Conservation (phyloP, 2,113 vertebrate species). For the Xyliphius kryptos region DNA sequence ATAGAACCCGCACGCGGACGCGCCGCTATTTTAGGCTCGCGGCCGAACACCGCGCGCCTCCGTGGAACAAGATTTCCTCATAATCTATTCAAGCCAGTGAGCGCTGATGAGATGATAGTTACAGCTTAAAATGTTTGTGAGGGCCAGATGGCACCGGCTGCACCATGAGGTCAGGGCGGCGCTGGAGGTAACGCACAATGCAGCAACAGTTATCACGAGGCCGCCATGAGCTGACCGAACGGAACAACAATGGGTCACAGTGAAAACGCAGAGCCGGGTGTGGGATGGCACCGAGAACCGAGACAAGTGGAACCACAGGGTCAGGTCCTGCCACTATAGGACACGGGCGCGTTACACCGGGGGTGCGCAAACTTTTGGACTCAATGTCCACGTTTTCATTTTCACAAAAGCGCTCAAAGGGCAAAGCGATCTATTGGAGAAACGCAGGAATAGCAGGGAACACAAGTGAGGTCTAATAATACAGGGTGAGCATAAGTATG, state of each 20-base stretch:
- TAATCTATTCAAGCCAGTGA: conserved; percentile 41
- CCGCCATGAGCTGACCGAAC: neutral
- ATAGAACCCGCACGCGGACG: neutral
- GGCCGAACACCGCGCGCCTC: conserved; percentile 6
- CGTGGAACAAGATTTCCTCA: conserved; percentile 29
- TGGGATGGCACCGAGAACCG: neutral
- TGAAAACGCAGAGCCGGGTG: neutral
- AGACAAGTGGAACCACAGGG: neutral
- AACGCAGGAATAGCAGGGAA: no score
- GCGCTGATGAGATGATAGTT: conserved; percentile 40
- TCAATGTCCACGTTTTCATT: no score
- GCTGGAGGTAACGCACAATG: no score
- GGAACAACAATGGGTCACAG: conserved; percentile 6
- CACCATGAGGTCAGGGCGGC: conserved; percentile 13
- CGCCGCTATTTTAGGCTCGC: conserved; percentile 2
- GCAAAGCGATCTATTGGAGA: no score
- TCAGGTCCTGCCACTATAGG: no score
- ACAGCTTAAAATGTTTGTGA: conserved; percentile 38
- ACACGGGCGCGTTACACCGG: no score
- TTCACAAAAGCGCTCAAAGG: no score
- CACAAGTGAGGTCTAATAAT: no score
- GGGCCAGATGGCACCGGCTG: conserved; percentile 44
- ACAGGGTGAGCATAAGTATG: no score
- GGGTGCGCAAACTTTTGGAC: no score
- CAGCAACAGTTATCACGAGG: conserved; percentile 25